A percentile compares a stretch with the other conserved stretches of the same genome.
phyloP scores from a whole-genome alignment of 1,140 invertebrate species.

The Agrilus planipennis region DNA sequence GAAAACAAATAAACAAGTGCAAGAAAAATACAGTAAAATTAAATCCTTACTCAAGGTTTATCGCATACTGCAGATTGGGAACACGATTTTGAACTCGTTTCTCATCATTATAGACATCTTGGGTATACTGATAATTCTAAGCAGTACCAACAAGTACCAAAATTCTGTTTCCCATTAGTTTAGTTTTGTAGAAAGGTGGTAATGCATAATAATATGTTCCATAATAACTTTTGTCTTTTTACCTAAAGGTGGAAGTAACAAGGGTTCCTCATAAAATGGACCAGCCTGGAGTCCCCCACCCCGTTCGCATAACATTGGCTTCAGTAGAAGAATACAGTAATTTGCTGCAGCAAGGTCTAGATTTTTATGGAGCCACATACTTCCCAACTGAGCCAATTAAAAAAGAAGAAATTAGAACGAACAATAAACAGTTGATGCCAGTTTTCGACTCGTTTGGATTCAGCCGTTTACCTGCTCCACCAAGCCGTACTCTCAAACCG shows the following conservation, averaged over 20 bases:
- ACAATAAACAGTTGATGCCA: constrained; percentile 61
- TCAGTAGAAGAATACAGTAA: constrained; percentile 69
- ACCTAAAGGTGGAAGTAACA: constrained; percentile 39
- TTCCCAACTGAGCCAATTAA: constrained; percentile 67
- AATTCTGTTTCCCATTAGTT: no score
- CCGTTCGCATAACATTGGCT: constrained; percentile 63
- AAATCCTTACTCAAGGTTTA: no score
- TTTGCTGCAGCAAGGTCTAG: constrained; percentile 65
- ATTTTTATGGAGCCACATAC: constrained; percentile 76
- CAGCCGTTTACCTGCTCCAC: constrained; percentile 61
- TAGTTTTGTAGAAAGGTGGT: no score
- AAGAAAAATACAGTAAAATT: no score
- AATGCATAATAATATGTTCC: no score
- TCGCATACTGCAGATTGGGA: no score
- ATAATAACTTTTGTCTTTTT: no score
- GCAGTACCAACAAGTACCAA: no score
- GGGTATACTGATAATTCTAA: no score
- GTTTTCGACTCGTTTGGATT: constrained; percentile 74
- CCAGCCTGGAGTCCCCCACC: constrained; percentile 39
- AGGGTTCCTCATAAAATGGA: constrained; percentile 36
- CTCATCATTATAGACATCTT: no score
- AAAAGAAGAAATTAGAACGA: constrained; percentile 43
- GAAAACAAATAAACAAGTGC: no score
- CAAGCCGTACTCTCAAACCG: constrained; percentile 66
- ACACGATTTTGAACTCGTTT: no score